Conservation (phyloP, 2,888 invertebrate genomes). For the Melinaea menophilus region DNA sequence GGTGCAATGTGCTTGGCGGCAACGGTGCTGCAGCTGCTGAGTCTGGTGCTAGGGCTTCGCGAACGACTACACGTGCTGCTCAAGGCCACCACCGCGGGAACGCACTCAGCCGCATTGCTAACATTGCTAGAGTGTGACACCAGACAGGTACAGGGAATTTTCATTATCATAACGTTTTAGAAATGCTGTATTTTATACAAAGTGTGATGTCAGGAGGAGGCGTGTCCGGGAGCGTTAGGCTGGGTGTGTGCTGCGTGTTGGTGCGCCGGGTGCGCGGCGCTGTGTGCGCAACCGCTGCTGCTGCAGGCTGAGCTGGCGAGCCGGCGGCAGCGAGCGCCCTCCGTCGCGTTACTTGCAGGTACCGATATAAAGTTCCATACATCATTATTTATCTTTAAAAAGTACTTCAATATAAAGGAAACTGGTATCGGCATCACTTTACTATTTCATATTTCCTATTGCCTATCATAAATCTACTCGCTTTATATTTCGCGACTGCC, state of each 20-base stretch:
- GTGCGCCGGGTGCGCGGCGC: slow-evolving; percentile 82
- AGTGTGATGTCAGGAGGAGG: slow-evolving; percentile 47
- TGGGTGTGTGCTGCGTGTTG: slow-evolving; percentile 84
- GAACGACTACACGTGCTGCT: slow-evolving; percentile 54
- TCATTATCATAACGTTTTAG: too few species aligned
- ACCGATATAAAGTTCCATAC: slow-evolving; percentile 10
- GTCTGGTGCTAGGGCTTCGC: slow-evolving; percentile 49
- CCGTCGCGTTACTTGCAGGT: slow-evolving; percentile 83
- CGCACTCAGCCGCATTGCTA: slow-evolving; percentile 62
- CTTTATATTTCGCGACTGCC: too few species aligned
- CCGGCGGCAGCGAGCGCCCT: slow-evolving; percentile 80
- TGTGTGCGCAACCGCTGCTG: slow-evolving; percentile 83
- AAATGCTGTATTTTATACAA: too few species aligned
- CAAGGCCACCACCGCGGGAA: slow-evolving; percentile 61
- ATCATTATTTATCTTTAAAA: too few species aligned
- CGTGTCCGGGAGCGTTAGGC: slow-evolving; percentile 78
- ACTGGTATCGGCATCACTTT: too few species aligned
- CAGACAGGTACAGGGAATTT: slow-evolving; percentile 47
- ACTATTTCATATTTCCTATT: too few species aligned
- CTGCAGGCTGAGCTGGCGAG: slow-evolving; percentile 83
- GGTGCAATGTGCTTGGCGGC: slow-evolving; percentile 65
- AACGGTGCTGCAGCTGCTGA: slow-evolving; percentile 58
- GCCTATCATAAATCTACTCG: too few species aligned
- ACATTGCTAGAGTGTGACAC: slow-evolving; percentile 64
- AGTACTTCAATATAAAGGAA: too few species aligned